Evolutionary conservation across 2,888 invertebrate genomes (phyloP).

Genomic region (Noctua comes): DNA sequence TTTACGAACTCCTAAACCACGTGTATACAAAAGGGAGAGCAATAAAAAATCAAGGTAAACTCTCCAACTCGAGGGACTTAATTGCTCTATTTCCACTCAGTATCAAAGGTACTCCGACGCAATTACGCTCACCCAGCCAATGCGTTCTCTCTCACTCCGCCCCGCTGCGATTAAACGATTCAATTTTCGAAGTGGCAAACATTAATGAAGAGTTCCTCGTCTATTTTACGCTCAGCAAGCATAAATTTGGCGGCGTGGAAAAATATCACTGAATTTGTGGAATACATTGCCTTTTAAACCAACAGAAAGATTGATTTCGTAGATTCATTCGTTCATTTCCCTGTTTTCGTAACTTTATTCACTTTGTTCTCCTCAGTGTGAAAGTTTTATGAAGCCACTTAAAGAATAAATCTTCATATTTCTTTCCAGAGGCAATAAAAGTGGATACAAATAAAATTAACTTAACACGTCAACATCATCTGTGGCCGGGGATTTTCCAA

Average conservation of each 20-base stretch:
- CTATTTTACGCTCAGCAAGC: constrained; percentile 74
- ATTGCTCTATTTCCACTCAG: constrained; percentile 78
- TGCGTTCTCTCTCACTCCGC: constrained; percentile 76
- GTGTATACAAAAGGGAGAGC: constrained; percentile 69
- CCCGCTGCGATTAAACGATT: constrained; percentile 82
- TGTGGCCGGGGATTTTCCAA: constrained; percentile 35
- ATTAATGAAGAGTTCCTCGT: constrained; percentile 79
- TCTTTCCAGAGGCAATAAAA: constrained; percentile 27
- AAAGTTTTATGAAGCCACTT: constrained; percentile 4
- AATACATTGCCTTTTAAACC: constrained; percentile 52
- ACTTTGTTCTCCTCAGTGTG: background rate
- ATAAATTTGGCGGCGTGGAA: constrained; percentile 67
- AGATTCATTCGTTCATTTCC: constrained; percentile 15
- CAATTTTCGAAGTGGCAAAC: constrained; percentile 84
- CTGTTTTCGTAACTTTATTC: constrained; percentile 37
- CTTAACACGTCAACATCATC: constrained; percentile 40
- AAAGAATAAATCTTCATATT: constrained; percentile 24
- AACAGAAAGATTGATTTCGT: constrained; percentile 45
- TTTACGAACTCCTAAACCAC: constrained; percentile 67
- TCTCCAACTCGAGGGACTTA: constrained; percentile 75
- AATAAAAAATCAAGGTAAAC: constrained; percentile 76
- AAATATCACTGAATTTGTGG: constrained; percentile 66
- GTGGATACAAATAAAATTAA: constrained; percentile 29
- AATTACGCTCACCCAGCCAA: constrained; percentile 78
- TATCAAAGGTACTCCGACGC: constrained; percentile 80